These are phyloP conservation scores for Ceratosolen fusciceps DNA, from an alignment of 1,140 invertebrate genomes.

Conservation along the genomic window DNA sequence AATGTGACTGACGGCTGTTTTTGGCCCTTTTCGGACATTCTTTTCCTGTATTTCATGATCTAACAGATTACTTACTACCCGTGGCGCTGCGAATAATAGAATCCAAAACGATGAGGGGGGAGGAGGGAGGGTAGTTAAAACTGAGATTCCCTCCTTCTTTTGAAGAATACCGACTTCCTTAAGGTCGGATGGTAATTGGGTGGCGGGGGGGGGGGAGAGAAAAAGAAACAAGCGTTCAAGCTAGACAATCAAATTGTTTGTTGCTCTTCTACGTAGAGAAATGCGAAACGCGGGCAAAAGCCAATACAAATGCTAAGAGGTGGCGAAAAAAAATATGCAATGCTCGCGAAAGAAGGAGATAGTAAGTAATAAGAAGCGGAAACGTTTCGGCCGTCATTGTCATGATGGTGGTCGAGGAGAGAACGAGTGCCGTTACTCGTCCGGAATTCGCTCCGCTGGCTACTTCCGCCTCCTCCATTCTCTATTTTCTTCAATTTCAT, in stretches of 20 bases:
- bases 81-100: too few relatives aligned
- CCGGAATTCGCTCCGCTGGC: conserved; percentile 46
- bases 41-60: too few relatives aligned
- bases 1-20: too few relatives aligned
- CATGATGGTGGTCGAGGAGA: background rate
- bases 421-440: conserved; percentile 51
- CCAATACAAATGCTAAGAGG: background rate
- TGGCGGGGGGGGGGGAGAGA: too few relatives aligned
- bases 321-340: background rate
- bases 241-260: background rate
- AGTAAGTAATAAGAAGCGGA: background rate
- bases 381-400: conserved; percentile 2
- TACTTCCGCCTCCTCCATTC: conserved; percentile 13
- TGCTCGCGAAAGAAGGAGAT: background rate
- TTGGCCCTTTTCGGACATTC: too few relatives aligned
- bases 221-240: background rate
- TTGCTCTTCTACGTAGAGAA: background rate
- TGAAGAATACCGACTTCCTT: too few relatives aligned
- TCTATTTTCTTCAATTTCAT: background rate
- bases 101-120: too few relatives aligned
- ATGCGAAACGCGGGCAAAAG: background rate
- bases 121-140: too few relatives aligned
- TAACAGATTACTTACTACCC: too few relatives aligned
- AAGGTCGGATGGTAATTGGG: too few relatives aligned
- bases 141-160: too few relatives aligned